Evolutionary conservation across 2,113 vertebrate species (phyloP), one percentile per base, ranked within the genome.

Genomic region (Neopipo cinnamomea): DNA sequence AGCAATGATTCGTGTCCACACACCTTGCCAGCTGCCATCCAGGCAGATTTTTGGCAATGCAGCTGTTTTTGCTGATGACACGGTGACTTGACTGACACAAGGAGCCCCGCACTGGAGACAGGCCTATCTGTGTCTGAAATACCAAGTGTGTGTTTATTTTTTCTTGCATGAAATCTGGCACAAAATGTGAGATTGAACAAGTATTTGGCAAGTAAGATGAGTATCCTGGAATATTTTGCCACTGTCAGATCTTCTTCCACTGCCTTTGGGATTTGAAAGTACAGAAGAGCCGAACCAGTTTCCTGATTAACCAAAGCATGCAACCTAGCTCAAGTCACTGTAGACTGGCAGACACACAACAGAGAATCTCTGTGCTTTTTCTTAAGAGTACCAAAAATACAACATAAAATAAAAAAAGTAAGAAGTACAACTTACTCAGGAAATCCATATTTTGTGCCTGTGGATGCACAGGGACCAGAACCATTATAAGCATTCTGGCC

Each of bases 1-100:
- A 58, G 58, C 52, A 33, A 46, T 3, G 25, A n/a, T 47, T 74
- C 3, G 0, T 0, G 3, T 8, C 24, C 8, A 2, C 3, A 4
- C 39, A 74, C 70, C 59, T 39, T 28, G 37, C 14, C 14, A 11
- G 47, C 53, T 65, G 53, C 53, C 63, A 65, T 30, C 35, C 27
- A 30, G 41, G n/a, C 31, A 82, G 24, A 30, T 35, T 67, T 82
- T 58, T 83, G 71, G 52, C 56, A 88, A 30, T 0, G 11, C 0
- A 4, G 23, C 30, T 63, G 44, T 17, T 82, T 85, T 73, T 6
- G 7, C 14, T 79, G 53, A 42, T 2, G 1, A 68, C 19, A 6
- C 0, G 10, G n/a, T 42, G 47, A 47, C 49, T 53, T 56, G 30
- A 68, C 30, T 18, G 74, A 88, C 25, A 53, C 41, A 61, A 58